Evolutionary conservation across 2,113 vertebrate species (phyloP).

Genomic region (Psilopogon haemacephalus): DNA sequence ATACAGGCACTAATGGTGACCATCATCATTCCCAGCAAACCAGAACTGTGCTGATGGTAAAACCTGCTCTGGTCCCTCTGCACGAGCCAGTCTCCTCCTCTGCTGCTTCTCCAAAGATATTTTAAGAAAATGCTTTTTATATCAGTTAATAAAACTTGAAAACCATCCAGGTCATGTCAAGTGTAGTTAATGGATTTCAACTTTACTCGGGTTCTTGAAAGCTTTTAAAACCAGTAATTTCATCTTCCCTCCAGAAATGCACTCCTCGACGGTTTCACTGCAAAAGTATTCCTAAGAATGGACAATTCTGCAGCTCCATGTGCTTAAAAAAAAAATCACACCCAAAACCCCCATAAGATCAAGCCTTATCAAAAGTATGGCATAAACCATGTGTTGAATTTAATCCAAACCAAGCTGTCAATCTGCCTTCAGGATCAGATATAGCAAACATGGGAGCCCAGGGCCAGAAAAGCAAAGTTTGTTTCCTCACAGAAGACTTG

Average conservation of each 20-base stretch:
- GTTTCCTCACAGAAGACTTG: slow-evolving; percentile 1
- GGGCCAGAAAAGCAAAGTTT: slow-evolving; percentile 18
- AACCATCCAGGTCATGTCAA: background rate
- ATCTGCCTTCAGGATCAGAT: slow-evolving; percentile 32
- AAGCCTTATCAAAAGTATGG: slow-evolving; percentile 47
- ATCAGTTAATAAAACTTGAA: background rate
- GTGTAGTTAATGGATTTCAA: background rate
- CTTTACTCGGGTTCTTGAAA: background rate
- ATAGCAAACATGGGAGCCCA: background rate
- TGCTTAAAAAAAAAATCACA: background rate
- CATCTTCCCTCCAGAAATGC: slow-evolving; percentile 24
- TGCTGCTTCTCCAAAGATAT: background rate
- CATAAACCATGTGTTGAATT: slow-evolving; percentile 23
- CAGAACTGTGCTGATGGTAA: background rate
- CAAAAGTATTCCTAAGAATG: background rate
- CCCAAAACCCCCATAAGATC: background rate
- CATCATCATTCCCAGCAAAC: background rate
- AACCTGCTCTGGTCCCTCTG: background rate
- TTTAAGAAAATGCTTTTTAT: background rate
- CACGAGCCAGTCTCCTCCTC: background rate
- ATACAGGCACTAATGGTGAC: rapidly evolving
- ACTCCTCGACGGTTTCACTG: slow-evolving; percentile 23
- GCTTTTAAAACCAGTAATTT: slow-evolving; percentile 17
- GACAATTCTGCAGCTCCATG: background rate
- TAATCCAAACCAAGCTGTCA: slow-evolving; percentile 54